Base-by-base conservation (phyloP, 2,113 vertebrate genomes). In the Coturnix japonica region DNA sequence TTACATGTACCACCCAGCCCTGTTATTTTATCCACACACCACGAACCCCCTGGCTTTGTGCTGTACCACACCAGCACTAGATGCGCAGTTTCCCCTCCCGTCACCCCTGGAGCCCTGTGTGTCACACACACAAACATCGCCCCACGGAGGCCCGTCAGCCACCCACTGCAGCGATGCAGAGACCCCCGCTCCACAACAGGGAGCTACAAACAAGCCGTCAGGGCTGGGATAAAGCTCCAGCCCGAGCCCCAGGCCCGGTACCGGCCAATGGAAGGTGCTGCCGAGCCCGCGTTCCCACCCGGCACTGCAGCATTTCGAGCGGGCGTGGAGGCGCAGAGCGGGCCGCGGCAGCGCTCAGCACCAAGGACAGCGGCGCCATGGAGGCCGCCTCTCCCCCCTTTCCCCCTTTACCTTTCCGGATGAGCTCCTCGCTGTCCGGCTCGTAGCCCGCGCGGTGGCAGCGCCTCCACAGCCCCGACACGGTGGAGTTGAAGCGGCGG, bases 391-490 rank as follows among this genome's bases (percentile, higher is more conserved):
- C 47, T 47, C 49, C 49, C 25, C 20, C 20, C 20, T 10, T 10
- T 47, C 21, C 22, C 16, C 47, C 15, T 67, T 43, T 79, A 99
- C 98, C 98, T 98, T 98, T 98, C 76, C 97, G 96, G 86, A 98
- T 98, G 35, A 98, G 98, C 95, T 98, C 98, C 94, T 99, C 98
- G 74, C 97, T 98, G 95, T 99, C 98, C 95, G 98, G 97, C 96
- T 99, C 98, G 96, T 98, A 99, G 41, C 98, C 98, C 37, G 98
- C 97, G 72, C 98, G 98, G 95, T 98, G 98, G 88, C 98, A 98
- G 95, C 97, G 98, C 93, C 98, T 98, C 98, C 98, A 98, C 11
- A 99, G 97, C 51, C 98, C 98, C 77, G 98, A 98, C 54, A 98
- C 96, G 64, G 98, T 98, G 93, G 98, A 98, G 96, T 99, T 99